These are phyloP conservation scores for Machimus atricapillus DNA, from an alignment of 2,888 invertebrate species.

Conservation along the genomic window DNA sequence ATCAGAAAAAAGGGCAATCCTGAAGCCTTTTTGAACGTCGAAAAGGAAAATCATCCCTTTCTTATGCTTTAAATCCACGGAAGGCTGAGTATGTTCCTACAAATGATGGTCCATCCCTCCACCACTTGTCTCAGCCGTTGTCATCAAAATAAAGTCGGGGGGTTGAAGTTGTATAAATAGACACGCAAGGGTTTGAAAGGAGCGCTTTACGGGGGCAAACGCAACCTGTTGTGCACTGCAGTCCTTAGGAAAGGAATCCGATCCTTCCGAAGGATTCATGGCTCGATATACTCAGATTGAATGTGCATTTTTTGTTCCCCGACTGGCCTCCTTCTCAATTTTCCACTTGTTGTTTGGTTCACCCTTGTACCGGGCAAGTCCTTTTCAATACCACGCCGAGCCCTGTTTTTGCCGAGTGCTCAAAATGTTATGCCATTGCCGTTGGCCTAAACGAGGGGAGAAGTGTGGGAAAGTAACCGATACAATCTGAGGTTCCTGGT, in stretches of 20 bases:
- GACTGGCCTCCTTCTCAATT: slow-evolving; percentile 7
- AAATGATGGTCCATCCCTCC: not conserved
- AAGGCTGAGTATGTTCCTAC: not conserved
- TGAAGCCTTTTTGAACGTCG: not conserved
- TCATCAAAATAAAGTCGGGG: not conserved
- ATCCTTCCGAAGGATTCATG: not conserved
- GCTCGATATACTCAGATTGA: not conserved
- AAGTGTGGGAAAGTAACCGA: slow-evolving; percentile 31
- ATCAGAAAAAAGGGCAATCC: not conserved
- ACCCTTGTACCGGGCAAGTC: not conserved
- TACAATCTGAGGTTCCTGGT: not conserved
- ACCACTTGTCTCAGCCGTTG: not conserved
- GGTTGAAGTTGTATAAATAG: not conserved
- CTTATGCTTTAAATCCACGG: not conserved
- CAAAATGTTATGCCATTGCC: not conserved
- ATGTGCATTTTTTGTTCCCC: not conserved
- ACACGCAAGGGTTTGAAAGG: not conserved
- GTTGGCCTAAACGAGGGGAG: not conserved
- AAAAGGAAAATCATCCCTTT: not conserved
- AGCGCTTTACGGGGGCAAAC: not conserved
- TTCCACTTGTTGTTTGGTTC: slow-evolving; percentile 25
- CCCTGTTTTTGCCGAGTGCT: not conserved
- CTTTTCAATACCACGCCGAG: not conserved
- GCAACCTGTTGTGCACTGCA: slow-evolving; percentile 17
- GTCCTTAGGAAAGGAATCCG: not conserved